Evolutionary conservation across 1,140 invertebrate species (phyloP), one percentile per base, ranked within the genome.

Genomic region (Augochlora pura): DNA sequence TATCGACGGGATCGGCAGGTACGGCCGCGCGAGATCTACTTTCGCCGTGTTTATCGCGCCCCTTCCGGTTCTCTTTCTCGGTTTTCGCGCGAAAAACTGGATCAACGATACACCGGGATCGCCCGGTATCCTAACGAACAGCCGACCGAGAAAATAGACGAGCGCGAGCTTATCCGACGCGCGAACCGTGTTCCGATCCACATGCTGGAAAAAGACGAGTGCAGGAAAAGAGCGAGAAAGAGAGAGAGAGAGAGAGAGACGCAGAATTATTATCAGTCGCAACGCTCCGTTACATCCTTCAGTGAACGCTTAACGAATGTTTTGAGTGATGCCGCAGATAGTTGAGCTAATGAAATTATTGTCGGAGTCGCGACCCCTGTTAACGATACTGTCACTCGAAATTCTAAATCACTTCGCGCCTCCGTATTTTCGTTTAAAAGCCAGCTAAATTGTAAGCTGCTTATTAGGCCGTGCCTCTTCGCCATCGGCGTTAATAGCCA

Each of bases 221-320:
- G 8, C 3, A 42, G 39, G 8, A 7, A 10, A 7, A 7, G 39
- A 42, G 39, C 3, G 39, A 42, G 39, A 42, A 7, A 42, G 39
- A 42, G 39, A 42, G 39, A 46, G 42, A 46, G 42, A 46, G 27
- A 52, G 21, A 21, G 54, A 57, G 54, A 14, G 38, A 16, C 38
- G 63, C 77, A 42, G 67, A 21, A 69, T 82, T 54, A 14, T 74
- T 72, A 72, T 63, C 68, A 32, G 38, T 27, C 46, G 63, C 63
- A 68, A 54, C 42, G 49, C 38, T 54, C 64, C 57, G 52, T 65
- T 65, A 52, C 62, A 75, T 76, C 52, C 78, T 73, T 67, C 70
- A 77, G 77, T 74, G 74, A 74, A 64, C 66, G 54, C 60, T 46
- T 77, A 77, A 81, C 80, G 65, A 77, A 85, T 84, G 80, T 46